Evolutionary conservation across 2,888 invertebrate genomes (phyloP), one percentile per base, ranked within the genome.

Genomic region (Drosophila koepferae): DNA sequence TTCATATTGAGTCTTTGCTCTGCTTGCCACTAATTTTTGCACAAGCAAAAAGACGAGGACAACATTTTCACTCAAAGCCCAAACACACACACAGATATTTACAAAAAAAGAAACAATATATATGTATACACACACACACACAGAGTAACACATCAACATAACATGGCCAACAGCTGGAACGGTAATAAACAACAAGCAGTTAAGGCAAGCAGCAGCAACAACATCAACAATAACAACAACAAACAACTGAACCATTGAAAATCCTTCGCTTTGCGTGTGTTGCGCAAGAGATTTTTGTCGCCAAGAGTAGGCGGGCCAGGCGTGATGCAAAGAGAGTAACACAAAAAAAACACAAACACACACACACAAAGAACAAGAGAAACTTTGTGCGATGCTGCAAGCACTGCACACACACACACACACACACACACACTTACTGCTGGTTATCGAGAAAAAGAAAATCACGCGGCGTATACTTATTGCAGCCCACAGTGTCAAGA

Each of bases 241-340:
- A 67, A 64, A 58, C 40, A 67, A 49, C 69, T 48, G 18, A 10
- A 40, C 28, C 72, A 67, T 69, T 60, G 78, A 78, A 63, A 73
- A 54, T 62, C 71, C 49, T 75, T 54, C 31, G 53, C 63, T 49
- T 62, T 49, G 54, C 51, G 55, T 38, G 41, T 63, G 70, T 85
- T 85, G 79, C 88, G 85, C 83, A 86, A 88, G 83, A 88, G 82
- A 81, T 74, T 82, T 80, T 77, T 74, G 84, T 82, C 80, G 84
- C 85, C 85, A 82, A 75, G 74, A 63, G 67, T 59, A 76, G 75
- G 74, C 68, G 62, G 48, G 23, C 31, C 44, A 28, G 67, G 20
- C 51, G 53, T 28, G 23, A 28, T 14, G 46, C 12, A 54, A 68
- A 62, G 43, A 72, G 36, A 63, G 46, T 43, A 40, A 64, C 55